These are phyloP conservation scores for Cathartes aura DNA, from an alignment of 2,113 vertebrate genomes.

Conservation along the genomic window DNA sequence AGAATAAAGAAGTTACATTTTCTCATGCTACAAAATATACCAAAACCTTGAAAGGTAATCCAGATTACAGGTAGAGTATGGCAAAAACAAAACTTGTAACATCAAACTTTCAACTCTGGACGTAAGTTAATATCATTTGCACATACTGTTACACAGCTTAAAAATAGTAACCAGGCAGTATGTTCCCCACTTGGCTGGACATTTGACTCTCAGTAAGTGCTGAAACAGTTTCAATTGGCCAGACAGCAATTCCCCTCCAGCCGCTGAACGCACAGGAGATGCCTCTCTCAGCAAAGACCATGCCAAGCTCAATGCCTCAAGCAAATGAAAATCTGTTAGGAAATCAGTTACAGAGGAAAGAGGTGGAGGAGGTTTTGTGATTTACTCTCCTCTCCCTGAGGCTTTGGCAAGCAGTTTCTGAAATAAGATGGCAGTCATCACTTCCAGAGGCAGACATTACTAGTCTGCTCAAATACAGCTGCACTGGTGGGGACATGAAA, in stretches of 20 bases:
- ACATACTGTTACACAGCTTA: neutral
- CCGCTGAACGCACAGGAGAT: accelerated
- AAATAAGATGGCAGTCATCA: neutral
- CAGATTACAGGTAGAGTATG: neutral
- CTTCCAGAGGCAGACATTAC: slow-evolving; percentile 15
- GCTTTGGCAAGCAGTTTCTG: slow-evolving; percentile 28
- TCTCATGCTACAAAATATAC: neutral
- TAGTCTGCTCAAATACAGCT: neutral
- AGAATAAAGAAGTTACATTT: neutral
- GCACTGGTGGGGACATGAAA: slow-evolving; percentile 29
- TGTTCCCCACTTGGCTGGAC: slow-evolving; percentile 30
- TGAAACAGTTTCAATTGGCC: neutral
- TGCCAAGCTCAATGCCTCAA: neutral
- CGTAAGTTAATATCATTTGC: neutral
- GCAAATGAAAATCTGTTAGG: neutral
- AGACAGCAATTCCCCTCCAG: neutral
- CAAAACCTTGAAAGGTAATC: neutral
- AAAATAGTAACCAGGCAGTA: slow-evolving; percentile 53
- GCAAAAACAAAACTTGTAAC: neutral
- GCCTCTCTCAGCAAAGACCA: slow-evolving; percentile 2
- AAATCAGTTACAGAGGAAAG: slow-evolving; percentile 16
- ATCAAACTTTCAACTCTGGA: neutral
- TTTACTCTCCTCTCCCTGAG: neutral
- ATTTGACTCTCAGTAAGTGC: neutral
- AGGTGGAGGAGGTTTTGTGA: neutral